These are phyloP conservation scores for Steinernema feltiae DNA, from an alignment of 1,140 invertebrate species.

Conservation along the genomic window DNA sequence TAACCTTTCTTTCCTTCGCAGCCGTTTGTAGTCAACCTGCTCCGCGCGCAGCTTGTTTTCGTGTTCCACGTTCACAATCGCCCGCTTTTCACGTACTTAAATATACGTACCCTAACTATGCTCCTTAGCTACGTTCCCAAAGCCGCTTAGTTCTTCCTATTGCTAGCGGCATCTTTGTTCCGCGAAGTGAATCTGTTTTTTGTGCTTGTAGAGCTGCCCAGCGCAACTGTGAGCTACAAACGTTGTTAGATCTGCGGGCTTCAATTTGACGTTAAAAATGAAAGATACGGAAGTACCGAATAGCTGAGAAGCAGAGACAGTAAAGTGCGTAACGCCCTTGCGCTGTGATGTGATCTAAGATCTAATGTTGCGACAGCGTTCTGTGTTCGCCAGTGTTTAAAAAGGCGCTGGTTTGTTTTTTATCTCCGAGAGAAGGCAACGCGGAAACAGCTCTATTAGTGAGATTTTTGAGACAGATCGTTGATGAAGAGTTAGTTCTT, in stretches of 20 bases:
- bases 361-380: background rate
- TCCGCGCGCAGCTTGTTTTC: conserved; percentile 2
- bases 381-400: background rate
- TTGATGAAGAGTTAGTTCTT: background rate
- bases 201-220: no score
- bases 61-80: background rate
- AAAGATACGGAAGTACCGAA: no score
- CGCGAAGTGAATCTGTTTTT: no score
- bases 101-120: background rate
- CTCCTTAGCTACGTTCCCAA: background rate
- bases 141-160: background rate
- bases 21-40: background rate
- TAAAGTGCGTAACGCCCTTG: no score
- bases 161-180: background rate
- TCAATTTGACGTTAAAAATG: no score
- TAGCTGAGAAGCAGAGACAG: no score
- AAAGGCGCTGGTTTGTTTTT: background rate
- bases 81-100: background rate
- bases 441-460: no score
- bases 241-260: no score
- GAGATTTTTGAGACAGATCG: no score
- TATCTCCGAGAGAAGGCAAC: background rate
- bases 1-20: background rate
- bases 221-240: no score
- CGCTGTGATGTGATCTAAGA: background rate